Percentiles rank a stretch among this genome's conserved stretches.
Conservation (phyloP, 1,140 invertebrate species). For the Uloborus diversus region DNA sequence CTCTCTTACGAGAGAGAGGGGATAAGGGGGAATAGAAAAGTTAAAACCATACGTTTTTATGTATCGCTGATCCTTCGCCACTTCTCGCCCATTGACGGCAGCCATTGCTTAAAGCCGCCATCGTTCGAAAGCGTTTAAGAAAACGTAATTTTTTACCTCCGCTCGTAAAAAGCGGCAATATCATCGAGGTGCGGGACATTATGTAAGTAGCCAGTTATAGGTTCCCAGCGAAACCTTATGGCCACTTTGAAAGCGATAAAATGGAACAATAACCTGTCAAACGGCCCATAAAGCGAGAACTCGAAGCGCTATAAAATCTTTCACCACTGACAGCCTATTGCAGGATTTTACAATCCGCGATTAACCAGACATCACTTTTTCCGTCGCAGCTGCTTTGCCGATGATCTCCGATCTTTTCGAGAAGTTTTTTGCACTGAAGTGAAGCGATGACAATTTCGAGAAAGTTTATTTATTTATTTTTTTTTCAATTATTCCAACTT, state of each 20-base stretch:
- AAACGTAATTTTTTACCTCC: slow-evolving; percentile 22
- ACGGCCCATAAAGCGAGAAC: slow-evolving; percentile 44
- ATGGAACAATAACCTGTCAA: slow-evolving; percentile 51
- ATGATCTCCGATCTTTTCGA: too few species aligned
- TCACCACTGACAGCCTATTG: slow-evolving; percentile 26
- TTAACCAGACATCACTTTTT: too few species aligned
- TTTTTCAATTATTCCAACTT: too few species aligned
- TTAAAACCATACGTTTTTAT: background rate
- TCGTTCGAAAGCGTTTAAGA: slow-evolving; percentile 36
- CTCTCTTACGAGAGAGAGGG: too few species aligned
- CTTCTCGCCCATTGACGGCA: background rate
- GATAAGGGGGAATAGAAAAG: too few species aligned
- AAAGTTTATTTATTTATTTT: too few species aligned
- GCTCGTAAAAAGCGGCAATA: slow-evolving; percentile 5
- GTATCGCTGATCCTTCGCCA: background rate
- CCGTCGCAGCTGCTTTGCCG: too few species aligned
- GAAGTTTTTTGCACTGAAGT: too few species aligned
- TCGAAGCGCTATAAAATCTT: slow-evolving; percentile 45
- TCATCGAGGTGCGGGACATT: slow-evolving; percentile 13
- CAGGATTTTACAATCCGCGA: slow-evolving; percentile 33
- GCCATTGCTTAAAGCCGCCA: too few species aligned
- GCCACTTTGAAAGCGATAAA: slow-evolving; percentile 51
- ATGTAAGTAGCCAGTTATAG: slow-evolving; percentile 36
- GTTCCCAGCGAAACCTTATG: slow-evolving; percentile 20
- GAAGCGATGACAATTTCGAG: too few species aligned